Evolutionary conservation across 2,113 vertebrate species (phyloP), one percentile per base, ranked within the genome.

Genomic region (Silurus glanis): DNA sequence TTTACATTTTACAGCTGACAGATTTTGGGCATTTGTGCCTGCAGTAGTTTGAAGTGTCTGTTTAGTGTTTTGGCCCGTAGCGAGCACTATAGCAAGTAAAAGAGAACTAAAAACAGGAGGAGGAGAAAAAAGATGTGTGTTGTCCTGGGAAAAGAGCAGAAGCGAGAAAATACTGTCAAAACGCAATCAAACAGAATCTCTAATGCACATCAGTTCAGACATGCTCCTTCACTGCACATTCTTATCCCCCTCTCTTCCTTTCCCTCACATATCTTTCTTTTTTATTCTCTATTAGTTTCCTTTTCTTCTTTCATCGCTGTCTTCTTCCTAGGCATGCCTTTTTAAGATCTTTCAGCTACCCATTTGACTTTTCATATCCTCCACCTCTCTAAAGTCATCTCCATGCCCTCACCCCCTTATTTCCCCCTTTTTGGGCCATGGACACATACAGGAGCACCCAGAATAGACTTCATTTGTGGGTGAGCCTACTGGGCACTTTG

Each of bases 91-190:
- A 59, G 76, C 55, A 16, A 37, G 25, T 58, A 19, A 59, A 80
- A 58, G 23, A 58, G 9, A 25, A 37, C 55, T 37, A 17, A 80
- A 21, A 59, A 59, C 25, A 19, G 45, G 25, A 80, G 25, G 28
- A 80, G 37, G 55, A 5, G 10, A 25, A 58, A 79, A 79, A 79
- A 25, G n/a, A 23, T 58, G 55, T 80, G 28, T 59, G 55, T 19
- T 80, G 53, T 80, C 56, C 25, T 80, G 55, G 56, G 55, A 80
- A 80, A 80, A 28, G 53, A 59, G 55, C 78, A 80, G 16, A 80
- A 17, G 17, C 23, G 0, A 56, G 51, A 55, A 76, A 76, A 76
- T 12, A 49, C 72, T 76, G 72, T 25, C 10, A 55, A 76, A 76
- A 59, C 14, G 37, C 25, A 58, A 16, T 21, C 78, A 80, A 59